These are phyloP conservation scores for Cheilosia pagana DNA, from an alignment of 2,888 invertebrate species.

Conservation along the genomic window DNA sequence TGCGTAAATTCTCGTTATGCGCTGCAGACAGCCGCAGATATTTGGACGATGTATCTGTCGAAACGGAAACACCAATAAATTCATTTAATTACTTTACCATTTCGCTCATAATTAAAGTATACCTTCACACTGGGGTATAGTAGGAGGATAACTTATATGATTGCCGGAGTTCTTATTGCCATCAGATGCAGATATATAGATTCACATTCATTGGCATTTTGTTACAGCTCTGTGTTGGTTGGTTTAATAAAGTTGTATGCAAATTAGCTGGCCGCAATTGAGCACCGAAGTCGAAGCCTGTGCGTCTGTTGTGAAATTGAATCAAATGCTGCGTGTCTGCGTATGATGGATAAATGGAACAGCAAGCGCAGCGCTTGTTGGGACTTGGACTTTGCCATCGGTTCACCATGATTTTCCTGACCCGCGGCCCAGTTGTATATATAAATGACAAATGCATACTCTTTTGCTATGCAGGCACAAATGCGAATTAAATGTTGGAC, in stretches of 20 bases:
- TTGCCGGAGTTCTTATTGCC: neutral
- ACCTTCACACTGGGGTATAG: neutral
- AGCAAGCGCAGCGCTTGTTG: neutral
- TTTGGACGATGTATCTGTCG: neutral
- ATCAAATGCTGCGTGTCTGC: constrained; percentile 39
- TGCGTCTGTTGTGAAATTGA: constrained; percentile 30
- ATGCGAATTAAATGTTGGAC: constrained; percentile 38
- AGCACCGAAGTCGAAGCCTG: constrained; percentile 7
- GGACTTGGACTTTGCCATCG: constrained; percentile 3
- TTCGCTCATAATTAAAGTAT: constrained; percentile 50
- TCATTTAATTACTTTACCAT: constrained; percentile 53
- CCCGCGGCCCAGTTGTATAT: constrained; percentile 27
- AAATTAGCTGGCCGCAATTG: constrained; percentile 50
- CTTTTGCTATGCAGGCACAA: constrained; percentile 12
- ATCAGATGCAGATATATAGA: neutral
- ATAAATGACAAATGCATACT: constrained; percentile 38
- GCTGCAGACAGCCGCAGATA: neutral
- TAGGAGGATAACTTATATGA: neutral
- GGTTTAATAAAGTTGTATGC: constrained; percentile 41
- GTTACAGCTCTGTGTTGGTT: constrained; percentile 5
- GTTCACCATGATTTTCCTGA: constrained; percentile 49
- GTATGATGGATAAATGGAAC: constrained; percentile 18
- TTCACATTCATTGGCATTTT: neutral
- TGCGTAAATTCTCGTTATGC: constrained; percentile 56
- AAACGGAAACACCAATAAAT: constrained; percentile 36